phyloP scores from a whole-genome alignment of 2,888 invertebrate species.

The Neoitamus cyanurus region DNA sequence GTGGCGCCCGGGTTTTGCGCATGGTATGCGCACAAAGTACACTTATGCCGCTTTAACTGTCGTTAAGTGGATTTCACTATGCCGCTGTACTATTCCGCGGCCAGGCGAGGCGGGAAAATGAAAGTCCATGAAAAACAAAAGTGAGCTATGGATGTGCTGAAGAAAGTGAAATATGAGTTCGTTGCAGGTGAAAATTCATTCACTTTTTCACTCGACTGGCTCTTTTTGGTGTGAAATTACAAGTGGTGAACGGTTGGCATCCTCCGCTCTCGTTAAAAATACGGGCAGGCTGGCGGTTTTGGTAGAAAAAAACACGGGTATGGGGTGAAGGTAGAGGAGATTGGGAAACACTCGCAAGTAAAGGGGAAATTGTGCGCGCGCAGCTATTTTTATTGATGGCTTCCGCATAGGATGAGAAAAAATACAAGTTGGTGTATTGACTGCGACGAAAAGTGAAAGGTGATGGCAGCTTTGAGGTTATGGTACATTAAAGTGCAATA shows the following conservation, averaged over 20 bases:
- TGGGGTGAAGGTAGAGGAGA: neutral
- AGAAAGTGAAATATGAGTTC: slow-evolving; percentile 35
- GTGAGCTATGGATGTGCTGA: slow-evolving; percentile 10
- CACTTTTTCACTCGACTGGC: neutral
- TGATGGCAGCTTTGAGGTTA: neutral
- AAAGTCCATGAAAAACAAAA: slow-evolving; percentile 9
- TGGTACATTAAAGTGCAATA: neutral
- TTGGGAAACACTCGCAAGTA: neutral
- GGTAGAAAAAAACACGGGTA: neutral
- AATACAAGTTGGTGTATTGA: neutral
- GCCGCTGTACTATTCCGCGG: neutral
- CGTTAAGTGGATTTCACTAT: slow-evolving; percentile 2
- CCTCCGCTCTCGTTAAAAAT: neutral
- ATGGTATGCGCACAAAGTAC: neutral
- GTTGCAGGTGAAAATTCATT: slow-evolving; percentile 25
- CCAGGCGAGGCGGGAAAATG: slow-evolving; percentile 8
- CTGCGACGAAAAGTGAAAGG: neutral
- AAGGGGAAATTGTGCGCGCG: neutral
- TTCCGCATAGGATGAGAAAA: neutral
- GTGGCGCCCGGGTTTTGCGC: neutral
- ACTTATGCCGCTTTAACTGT: neutral
- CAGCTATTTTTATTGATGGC: neutral
- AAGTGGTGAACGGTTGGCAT: neutral
- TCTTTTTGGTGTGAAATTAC: slow-evolving; percentile 14
- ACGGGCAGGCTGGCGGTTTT: neutral